Evolutionary conservation across 2,888 invertebrate species (phyloP).

Genomic region (Brachypalpus laphriformis): DNA sequence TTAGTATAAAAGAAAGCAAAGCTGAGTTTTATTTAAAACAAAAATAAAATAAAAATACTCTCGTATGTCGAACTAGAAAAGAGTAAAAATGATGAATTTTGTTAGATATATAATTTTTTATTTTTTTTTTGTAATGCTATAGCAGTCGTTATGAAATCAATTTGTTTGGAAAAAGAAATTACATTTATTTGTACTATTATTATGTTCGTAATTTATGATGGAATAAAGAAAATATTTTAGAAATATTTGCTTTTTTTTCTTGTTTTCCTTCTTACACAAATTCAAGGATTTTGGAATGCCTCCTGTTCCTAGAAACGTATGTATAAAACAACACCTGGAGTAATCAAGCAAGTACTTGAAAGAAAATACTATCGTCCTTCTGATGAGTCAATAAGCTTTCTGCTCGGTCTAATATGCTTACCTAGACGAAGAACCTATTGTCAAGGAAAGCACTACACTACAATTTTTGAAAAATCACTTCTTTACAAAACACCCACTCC

Average conservation of each 20-base stretch:
- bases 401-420: too few species aligned
- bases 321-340: too few species aligned
- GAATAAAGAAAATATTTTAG: slow-evolving; percentile 68
- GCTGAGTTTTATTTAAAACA: slow-evolving; percentile 10
- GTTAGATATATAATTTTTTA: slow-evolving; percentile 30
- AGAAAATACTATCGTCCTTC: too few species aligned
- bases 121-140: slow-evolving; percentile 40
- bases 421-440: too few species aligned
- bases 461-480: too few species aligned
- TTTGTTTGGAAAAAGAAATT: slow-evolving; percentile 24
- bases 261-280: too few species aligned
- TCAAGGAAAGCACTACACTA: too few species aligned
- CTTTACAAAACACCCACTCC: too few species aligned
- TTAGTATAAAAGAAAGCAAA: slow-evolving; percentile 30
- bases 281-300: too few species aligned
- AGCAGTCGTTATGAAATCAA: slow-evolving; percentile 28
- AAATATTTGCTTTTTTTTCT: background rate
- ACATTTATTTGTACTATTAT: slow-evolving; percentile 55
- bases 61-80: slow-evolving; percentile 53
- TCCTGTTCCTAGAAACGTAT: too few species aligned
- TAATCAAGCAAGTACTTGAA: too few species aligned
- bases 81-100: slow-evolving; percentile 29
- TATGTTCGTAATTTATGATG: slow-evolving; percentile 53
- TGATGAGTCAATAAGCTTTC: too few species aligned
- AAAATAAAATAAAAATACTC: background rate